phyloP scores from a whole-genome alignment of 2,888 invertebrate species.

The Mycalesis mineus region DNA sequence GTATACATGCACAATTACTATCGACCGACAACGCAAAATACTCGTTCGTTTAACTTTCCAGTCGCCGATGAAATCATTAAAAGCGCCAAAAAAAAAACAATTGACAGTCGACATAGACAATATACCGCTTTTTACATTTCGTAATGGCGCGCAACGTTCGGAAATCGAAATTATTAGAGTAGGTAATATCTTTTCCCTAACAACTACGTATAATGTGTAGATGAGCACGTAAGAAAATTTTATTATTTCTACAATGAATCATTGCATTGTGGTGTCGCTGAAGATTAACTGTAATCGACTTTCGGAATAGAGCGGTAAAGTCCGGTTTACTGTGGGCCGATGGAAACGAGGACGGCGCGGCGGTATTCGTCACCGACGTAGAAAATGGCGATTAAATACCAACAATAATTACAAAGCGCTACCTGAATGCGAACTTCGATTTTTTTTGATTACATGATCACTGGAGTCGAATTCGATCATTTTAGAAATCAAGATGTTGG shows the following conservation, averaged over 20 bases:
- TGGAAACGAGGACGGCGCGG: conserved; percentile 69
- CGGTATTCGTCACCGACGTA: conserved; percentile 75
- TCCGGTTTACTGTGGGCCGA: conserved; percentile 56
- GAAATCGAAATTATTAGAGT: conserved; percentile 18
- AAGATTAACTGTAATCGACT: conserved; percentile 57
- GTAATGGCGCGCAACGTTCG: conserved; percentile 37
- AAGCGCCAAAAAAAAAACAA: conserved; percentile 24
- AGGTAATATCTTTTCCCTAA: conserved; percentile 20
- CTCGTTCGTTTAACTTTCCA: conserved; percentile 40
- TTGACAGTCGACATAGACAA: conserved; percentile 27
- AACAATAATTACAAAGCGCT: conserved; percentile 67
- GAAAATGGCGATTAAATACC: conserved; percentile 78
- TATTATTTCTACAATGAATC: conserved; percentile 72
- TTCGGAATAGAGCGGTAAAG: conserved; percentile 62
- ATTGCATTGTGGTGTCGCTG: conserved; percentile 57
- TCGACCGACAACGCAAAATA: conserved; percentile 39
- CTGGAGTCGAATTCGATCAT: neutral
- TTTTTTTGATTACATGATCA: neutral
- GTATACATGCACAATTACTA: conserved; percentile 45
- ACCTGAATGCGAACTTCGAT: conserved; percentile 42
- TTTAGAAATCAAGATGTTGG: conserved; percentile 39
- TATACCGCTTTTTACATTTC: conserved; percentile 44
- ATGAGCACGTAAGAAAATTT: conserved; percentile 42
- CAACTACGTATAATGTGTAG: conserved; percentile 21
- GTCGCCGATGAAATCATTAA: neutral